Base-by-base conservation (phyloP, 2,113 vertebrate genomes). In the Pao palembangensis region DNA sequence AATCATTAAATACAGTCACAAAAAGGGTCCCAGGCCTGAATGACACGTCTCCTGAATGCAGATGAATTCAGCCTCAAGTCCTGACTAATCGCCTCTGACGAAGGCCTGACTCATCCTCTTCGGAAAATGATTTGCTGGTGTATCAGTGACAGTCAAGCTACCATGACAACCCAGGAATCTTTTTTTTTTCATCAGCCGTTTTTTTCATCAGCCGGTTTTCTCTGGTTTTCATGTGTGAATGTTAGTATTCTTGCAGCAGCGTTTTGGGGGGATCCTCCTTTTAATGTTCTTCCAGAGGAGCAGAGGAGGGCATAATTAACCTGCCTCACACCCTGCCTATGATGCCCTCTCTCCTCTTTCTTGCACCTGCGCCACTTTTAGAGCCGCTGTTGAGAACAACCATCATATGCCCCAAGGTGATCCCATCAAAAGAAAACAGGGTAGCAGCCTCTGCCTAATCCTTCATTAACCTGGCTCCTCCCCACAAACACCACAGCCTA, bases 371-470 rank as follows among this genome's bases (percentile, higher is more conserved):
- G 76, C 63, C 56, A 55, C 67, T 67, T 69, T 61, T 67, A 55
- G 48, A 56, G 57, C 58, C 64, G 79, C 57, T 85, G 71, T 75
- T 78, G 70, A 79, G 66, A 84, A 65, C 61, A 55, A 62, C 73
- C 73, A 79, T 85, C 76, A 88, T 69, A 68, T 76, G 82, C 63
- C 81, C 80, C 51, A 19, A 44, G 71, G 73, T 85, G 89, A 89
- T 89, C 86, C 83, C 81, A 85, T 91, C 86, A 89, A 86, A 91
- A 80, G 79, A 78, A 80, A 89, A 83, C 77, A 61, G 84, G 61
- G 78, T 85, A 84, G 83, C 83, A 85, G 83, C 79, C 76, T 80
- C 78, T 77, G 82, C 84, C 74, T 88, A 87, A 88, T 90, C 84
- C 85, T 67, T 86, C 85, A 89, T 88, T 87, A 88, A 75, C 75